Evolutionary conservation across 1,140 invertebrate species (phyloP).

Genomic region (Macrotrachela quadricornifera): DNA sequence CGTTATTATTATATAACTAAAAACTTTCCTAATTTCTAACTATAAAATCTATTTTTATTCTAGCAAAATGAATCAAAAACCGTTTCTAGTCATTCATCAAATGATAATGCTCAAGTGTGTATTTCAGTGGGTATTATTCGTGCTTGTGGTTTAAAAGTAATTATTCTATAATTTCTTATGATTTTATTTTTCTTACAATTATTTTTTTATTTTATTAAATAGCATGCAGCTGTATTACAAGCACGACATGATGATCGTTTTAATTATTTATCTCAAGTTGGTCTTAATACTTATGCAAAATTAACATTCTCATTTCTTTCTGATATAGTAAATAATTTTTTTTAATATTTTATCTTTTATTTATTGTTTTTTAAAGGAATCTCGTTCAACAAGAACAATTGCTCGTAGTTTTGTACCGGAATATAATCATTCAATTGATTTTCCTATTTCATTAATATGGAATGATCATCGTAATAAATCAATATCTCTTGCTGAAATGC

Average conservation of each 20-base stretch:
- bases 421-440: slow-evolving; percentile 22
- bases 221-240: too few relatives aligned
- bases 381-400: slow-evolving; percentile 21
- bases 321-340: slow-evolving; percentile 12
- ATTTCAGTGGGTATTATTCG: slow-evolving; percentile 19
- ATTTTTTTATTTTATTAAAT: too few relatives aligned
- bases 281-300: slow-evolving; percentile 22
- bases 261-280: slow-evolving; percentile 25
- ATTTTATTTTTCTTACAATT: background rate
- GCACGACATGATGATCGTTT: slow-evolving; percentile 11
- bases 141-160: slow-evolving; percentile 23
- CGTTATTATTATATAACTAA: too few relatives aligned
- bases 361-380: slow-evolving; percentile 12
- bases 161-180: background rate
- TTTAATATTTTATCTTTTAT: too few relatives aligned
- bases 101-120: slow-evolving; percentile 14
- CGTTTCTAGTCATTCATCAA: too few relatives aligned
- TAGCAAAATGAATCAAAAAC: too few relatives aligned
- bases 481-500: slow-evolving; percentile 19
- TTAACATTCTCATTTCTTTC: slow-evolving; percentile 19
- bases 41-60: too few relatives aligned
- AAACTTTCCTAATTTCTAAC: too few relatives aligned
- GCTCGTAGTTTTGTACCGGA: slow-evolving; percentile 23
- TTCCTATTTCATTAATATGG: slow-evolving; percentile 22
- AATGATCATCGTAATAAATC: slow-evolving; percentile 15